Base-by-base conservation (phyloP, 2,113 vertebrate species). In the Apeltes quadracus region DNA sequence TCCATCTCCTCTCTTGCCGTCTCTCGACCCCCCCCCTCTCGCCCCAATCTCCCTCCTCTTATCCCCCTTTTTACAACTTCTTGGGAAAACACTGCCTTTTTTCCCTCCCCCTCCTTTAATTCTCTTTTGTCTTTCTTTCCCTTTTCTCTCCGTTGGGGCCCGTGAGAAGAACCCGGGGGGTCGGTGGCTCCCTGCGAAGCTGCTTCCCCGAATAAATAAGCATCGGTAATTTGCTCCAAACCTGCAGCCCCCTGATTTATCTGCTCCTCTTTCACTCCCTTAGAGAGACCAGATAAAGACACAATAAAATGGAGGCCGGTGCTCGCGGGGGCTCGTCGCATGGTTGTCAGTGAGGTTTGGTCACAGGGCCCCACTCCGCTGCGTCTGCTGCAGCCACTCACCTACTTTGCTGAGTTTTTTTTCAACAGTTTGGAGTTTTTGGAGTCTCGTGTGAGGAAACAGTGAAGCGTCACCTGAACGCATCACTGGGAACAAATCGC, bases 171-270 rank as follows among this genome's bases (percentile, higher is more conserved):
- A 70, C 81, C 88, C 69, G 87, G 87, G 77, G 87, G 87, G 77
- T 64, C 27, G 71, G 76, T 64, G 69, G 68, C 54, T 84, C n/a
- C n/a, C 69, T 69, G 63, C 46, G 77, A 82, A 70, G 72, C 75
- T 29, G 81, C 84, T 53, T 75, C 77, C 77, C 79, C 82, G 90
- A 90, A 91, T 90, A 89, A 92, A 89, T 90, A 91, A 90, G 84
- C 88, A 78, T 87, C 82, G 79, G 74, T 91, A 91, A 90, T 91
- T 90, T 89, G 55, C 83, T 82, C 71, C 32, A 22, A 85, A 85
- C 80, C 83, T 79, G 74, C 81, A 76, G 69, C 67, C 74, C 54
- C 54, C 43, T 62, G 61, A n/a, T 80, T 63, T 72, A 1, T 70
- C 61, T 48, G 55, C 29, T 36, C 3, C 27, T 25, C 61, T 59